A percentile compares a stretch with the other conserved stretches of the same genome.
These are phyloP conservation scores for Tautogolabrus adspersus DNA, from an alignment of 2,113 vertebrate species.

Conservation along the genomic window DNA sequence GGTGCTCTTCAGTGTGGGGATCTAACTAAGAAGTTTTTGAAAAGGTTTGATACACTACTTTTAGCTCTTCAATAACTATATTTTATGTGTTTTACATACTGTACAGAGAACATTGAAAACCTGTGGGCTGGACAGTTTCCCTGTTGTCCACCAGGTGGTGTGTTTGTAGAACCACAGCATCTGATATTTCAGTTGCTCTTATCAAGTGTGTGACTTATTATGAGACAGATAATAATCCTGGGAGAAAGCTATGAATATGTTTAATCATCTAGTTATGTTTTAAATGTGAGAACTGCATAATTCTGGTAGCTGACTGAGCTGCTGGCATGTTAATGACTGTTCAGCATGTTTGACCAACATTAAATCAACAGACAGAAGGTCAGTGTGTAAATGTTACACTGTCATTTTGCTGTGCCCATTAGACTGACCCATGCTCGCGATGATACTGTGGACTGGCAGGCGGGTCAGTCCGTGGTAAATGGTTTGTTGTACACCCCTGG, in stretches of 20 bases:
- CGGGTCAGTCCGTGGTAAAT: constrained; percentile 88
- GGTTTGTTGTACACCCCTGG: constrained; percentile 78
- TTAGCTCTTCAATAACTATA: no score
- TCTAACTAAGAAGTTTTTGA: no score
- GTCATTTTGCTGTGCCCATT: neutral
- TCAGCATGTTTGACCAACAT: constrained; percentile 20
- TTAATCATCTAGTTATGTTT: constrained; percentile 3
- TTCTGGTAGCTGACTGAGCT: neutral
- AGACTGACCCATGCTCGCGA: constrained; percentile 89
- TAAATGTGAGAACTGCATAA: constrained; percentile 25
- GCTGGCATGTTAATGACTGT: neutral
- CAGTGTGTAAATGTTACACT: constrained; percentile 49
- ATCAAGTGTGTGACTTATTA: constrained; percentile 44
- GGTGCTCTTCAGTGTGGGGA: no score
- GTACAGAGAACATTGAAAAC: neutral
- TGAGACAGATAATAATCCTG: constrained; percentile 31
- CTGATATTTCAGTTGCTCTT: constrained; percentile 51
- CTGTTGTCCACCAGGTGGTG: constrained; percentile 74
- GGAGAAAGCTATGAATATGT: constrained; percentile 22
- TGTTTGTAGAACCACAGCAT: constrained; percentile 56
- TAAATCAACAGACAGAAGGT: constrained; percentile 30
- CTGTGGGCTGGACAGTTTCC: constrained; percentile 14
- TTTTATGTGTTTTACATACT: neutral
- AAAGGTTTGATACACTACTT: no score
- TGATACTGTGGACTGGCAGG: constrained; percentile 88